These are phyloP conservation scores for Panthera tigris DNA, from an alignment of 2,113 vertebrate species.

Conservation along the genomic window DNA sequence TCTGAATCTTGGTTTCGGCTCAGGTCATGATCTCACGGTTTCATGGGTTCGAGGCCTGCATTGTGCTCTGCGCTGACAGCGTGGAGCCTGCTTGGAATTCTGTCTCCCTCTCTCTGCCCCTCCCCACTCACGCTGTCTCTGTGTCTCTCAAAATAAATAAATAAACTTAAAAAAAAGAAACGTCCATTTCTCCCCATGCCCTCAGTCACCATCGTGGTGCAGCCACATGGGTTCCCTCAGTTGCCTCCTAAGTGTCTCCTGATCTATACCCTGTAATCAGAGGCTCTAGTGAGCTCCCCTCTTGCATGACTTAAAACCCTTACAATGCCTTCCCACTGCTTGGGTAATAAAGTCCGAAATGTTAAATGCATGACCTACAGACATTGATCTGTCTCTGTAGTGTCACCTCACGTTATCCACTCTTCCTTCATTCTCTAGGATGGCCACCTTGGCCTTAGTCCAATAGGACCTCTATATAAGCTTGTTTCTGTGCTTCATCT, in stretches of 20 bases:
- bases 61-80: too few relatives aligned
- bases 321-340: not conserved
- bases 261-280: not conserved
- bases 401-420: not conserved
- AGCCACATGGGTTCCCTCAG: accelerated
- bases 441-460: not conserved
- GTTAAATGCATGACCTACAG: not conserved
- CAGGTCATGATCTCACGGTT: too few relatives aligned
- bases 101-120: too few relatives aligned
- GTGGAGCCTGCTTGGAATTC: too few relatives aligned
- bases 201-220: not conserved
- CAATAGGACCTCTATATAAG: not conserved
- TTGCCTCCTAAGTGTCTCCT: not conserved
- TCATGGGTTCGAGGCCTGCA: too few relatives aligned
- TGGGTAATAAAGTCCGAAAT: not conserved
- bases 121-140: too few relatives aligned
- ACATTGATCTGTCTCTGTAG: not conserved
- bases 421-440: not conserved
- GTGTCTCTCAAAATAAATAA: too few relatives aligned
- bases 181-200: not conserved
- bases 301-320: not conserved
- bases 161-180: too few relatives aligned
- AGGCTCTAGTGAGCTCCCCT: not conserved
- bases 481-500: not conserved
- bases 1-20: too few relatives aligned